phyloP scores from a whole-genome alignment of 2,888 invertebrate species.

The Parelbella ahira region DNA sequence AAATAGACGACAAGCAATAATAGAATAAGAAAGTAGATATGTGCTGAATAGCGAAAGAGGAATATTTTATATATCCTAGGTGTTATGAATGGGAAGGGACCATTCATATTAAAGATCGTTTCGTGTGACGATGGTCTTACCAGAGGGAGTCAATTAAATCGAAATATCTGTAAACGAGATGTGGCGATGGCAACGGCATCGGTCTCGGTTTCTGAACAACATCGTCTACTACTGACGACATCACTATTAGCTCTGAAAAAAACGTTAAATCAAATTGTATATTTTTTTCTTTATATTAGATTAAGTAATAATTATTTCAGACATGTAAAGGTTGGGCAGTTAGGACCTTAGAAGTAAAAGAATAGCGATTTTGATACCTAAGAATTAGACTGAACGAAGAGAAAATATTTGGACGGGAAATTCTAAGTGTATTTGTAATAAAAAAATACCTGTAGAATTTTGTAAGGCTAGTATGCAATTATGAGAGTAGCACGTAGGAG shows the following conservation, averaged over 20 bases:
- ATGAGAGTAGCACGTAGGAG: no score
- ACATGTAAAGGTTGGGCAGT: no score
- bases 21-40: constrained; percentile 2
- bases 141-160: constrained; percentile 61
- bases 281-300: no score
- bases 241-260: constrained; percentile 65
- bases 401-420: no score
- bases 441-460: no score
- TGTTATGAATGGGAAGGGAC: constrained; percentile 20
- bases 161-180: constrained; percentile 58
- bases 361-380: no score
- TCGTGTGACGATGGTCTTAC: constrained; percentile 44
- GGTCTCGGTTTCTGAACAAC: constrained; percentile 40
- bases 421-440: no score
- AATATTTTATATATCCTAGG: constrained; percentile 2
- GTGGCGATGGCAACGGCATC: constrained; percentile 55
- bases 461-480: no score
- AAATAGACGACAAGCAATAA: no score
- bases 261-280: constrained; percentile 10
- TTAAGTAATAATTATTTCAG: no score
- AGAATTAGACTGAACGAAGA: no score
- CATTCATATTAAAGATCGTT: constrained; percentile 19
- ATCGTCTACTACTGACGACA: constrained; percentile 60
- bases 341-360: no score
- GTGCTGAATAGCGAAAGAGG: constrained; percentile 18